Evolutionary conservation across 2,797 vertebrate genomes (phyloP), one percentile per base, ranked within the genome.

Genomic region (Lithobates pipiens): DNA sequence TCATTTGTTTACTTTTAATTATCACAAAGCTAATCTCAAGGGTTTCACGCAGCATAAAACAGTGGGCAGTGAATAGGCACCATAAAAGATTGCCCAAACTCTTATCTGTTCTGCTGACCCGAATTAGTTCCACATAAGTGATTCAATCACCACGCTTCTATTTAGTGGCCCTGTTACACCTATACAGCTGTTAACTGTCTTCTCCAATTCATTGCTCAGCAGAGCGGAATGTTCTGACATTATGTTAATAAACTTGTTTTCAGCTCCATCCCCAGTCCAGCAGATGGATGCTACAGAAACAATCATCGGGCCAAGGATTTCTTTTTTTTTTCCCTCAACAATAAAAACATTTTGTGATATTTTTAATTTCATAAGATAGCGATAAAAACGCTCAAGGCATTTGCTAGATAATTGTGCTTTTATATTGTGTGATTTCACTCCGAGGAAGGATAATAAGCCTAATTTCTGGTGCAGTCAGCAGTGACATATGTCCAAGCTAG

Each of bases 141-240:
- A 54, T 54, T 54, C 13, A n/a, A 25, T 65, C 61, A 65, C 23
- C n/a, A 5, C 3, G 16, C 11, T 54, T 18, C 50, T 54, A 54
- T 65, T 65, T 25, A 65, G 21, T 65, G 61, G 3, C 61, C 61
- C 61, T 65, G n/a, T 65, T 23, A 25, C 61, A 65, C 46, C 5
- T 27, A 81, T 81, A 63, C 79, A 81, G 79, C 69, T 81, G 79
- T 42, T 81, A 54, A 42, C 69, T 21, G 79, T 73, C 50, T 32
- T 29, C 34, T 29, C 50, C 50, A 42, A 63, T 81, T 57, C 69
- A 81, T 29, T 73, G 79, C 32, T 81, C 69, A 72, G 79, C n/a
- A 57, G 79, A 81, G 50, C 46, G 71, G 13, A 80, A 73, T 72
- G 69, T 73, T 73, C 79, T 72, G 36, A n/a, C 68, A 71, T 57